A percentile compares a stretch with the other conserved stretches of the same genome.
phyloP scores from a whole-genome alignment of 1,140 invertebrate genomes.

The Cataglyphis hispanica region DNA sequence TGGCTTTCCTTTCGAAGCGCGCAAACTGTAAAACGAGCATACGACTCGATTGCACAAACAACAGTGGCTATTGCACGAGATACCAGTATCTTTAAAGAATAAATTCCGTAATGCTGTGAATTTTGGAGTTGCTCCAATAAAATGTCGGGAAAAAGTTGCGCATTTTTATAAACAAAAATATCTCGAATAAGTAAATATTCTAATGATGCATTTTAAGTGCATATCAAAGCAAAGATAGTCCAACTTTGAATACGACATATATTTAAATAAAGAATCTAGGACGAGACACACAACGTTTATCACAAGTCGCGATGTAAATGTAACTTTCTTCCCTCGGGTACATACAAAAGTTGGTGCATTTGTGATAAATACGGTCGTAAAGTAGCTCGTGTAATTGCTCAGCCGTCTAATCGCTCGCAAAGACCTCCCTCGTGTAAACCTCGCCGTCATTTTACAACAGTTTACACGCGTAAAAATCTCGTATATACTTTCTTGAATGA shows the following conservation, averaged over 20 bases:
- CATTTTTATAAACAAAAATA: neutral
- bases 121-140: conserved; percentile 19
- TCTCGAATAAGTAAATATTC: neutral
- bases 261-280: neutral
- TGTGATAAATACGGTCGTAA: neutral
- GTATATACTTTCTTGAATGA: conserved; percentile 12
- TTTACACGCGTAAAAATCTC: conserved; percentile 17
- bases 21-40: neutral
- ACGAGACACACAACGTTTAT: too few relatives aligned
- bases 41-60: conserved; percentile 26
- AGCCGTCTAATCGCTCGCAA: neutral
- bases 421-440: neutral
- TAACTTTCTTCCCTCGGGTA: too few relatives aligned
- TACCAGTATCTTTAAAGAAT: conserved; percentile 35
- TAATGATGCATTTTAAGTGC: neutral
- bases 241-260: neutral
- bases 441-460: neutral
- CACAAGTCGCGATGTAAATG: too few relatives aligned
- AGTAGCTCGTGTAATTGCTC: neutral
- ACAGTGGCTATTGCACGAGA: conserved; percentile 17
- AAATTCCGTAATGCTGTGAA: conserved; percentile 33
- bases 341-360: too few relatives aligned
- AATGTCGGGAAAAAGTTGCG: neutral
- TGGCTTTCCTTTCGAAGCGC: neutral
- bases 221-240: too few relatives aligned